These are phyloP conservation scores for Parotocinclus haroldoi DNA, from an alignment of 2,797 vertebrate genomes.

Conservation along the genomic window DNA sequence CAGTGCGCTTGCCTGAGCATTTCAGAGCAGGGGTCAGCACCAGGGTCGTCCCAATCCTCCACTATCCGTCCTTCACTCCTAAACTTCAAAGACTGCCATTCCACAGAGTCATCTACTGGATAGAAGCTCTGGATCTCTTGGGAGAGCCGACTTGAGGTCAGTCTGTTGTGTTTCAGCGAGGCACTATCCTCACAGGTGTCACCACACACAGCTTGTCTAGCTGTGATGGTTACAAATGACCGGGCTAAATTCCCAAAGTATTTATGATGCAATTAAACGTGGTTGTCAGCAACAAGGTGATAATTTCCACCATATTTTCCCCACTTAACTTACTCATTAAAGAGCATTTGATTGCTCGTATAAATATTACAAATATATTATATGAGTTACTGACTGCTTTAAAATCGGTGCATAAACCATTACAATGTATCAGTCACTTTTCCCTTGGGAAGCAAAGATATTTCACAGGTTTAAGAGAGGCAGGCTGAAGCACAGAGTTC, in stretches of 20 bases:
- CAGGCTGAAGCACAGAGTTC: slow-evolving; percentile 17
- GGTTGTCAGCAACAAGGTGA: slow-evolving; percentile 27
- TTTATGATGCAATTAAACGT: slow-evolving; percentile 32
- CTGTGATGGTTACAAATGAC: slow-evolving; percentile 15
- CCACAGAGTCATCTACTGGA: slow-evolving; percentile 64
- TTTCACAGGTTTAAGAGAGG: slow-evolving; percentile 30
- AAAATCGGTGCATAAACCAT: slow-evolving; percentile 28
- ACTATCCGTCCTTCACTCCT: slow-evolving; percentile 49
- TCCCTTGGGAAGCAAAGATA: slow-evolving; percentile 11
- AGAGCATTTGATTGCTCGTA: slow-evolving; percentile 18
- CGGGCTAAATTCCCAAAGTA: slow-evolving; percentile 13
- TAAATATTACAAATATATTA: slow-evolving; percentile 23
- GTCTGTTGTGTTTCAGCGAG: slow-evolving; percentile 13
- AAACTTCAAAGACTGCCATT: slow-evolving; percentile 65
- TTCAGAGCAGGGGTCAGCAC: slow-evolving; percentile 66
- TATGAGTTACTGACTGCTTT: slow-evolving; percentile 8
- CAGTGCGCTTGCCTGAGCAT: slow-evolving; percentile 65
- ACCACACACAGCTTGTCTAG: slow-evolving; percentile 6
- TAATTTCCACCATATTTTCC: slow-evolving; percentile 19
- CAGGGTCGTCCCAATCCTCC: slow-evolving; percentile 60
- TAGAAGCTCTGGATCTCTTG: slow-evolving; percentile 51
- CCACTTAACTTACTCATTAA: slow-evolving; percentile 10
- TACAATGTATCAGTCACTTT: slow-evolving; percentile 22
- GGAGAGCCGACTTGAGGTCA: slow-evolving; percentile 42
- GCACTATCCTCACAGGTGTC: slow-evolving; percentile 3